Evolutionary conservation across 2,888 invertebrate species (phyloP).

Genomic region (Ceraclea dissimilis): DNA sequence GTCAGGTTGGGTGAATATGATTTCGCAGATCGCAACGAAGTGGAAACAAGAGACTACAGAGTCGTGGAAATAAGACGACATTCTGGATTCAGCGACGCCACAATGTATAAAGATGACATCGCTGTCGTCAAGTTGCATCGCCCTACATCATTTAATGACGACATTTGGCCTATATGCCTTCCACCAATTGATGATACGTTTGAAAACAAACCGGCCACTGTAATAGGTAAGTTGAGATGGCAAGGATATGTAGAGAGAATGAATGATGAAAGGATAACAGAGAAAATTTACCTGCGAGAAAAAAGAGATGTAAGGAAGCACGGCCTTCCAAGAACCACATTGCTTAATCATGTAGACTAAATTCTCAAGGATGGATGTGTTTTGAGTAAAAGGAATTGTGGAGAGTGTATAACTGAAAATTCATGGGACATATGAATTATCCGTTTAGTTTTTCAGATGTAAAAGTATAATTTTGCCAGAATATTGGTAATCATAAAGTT

Average conservation of each 20-base stretch:
- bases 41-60: constrained; percentile 61
- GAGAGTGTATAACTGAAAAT: too few species aligned
- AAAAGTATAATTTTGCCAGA: too few species aligned
- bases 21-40: constrained; percentile 58
- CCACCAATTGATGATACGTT: constrained; percentile 58
- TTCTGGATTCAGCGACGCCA: constrained; percentile 56
- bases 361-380: too few species aligned
- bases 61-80: constrained; percentile 60
- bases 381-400: too few species aligned
- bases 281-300: too few species aligned
- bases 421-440: too few species aligned
- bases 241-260: too few species aligned
- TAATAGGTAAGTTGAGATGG: constrained; percentile 56
- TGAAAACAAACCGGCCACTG: constrained; percentile 54
- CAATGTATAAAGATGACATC: constrained; percentile 65
- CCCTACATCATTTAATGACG: constrained; percentile 63
- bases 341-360: too few species aligned
- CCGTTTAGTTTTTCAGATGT: too few species aligned
- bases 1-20: constrained; percentile 80
- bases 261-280: constrained; percentile 2
- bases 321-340: too few species aligned
- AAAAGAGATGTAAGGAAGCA: too few species aligned
- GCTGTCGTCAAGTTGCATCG: constrained; percentile 62
- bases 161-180: constrained; percentile 79
- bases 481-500: too few species aligned